Percentiles rank a stretch among this genome's conserved stretches.
Evolutionary conservation across 2,888 invertebrate species (phyloP).

Genomic region (Acanthococcus lagerstroemiae): DNA sequence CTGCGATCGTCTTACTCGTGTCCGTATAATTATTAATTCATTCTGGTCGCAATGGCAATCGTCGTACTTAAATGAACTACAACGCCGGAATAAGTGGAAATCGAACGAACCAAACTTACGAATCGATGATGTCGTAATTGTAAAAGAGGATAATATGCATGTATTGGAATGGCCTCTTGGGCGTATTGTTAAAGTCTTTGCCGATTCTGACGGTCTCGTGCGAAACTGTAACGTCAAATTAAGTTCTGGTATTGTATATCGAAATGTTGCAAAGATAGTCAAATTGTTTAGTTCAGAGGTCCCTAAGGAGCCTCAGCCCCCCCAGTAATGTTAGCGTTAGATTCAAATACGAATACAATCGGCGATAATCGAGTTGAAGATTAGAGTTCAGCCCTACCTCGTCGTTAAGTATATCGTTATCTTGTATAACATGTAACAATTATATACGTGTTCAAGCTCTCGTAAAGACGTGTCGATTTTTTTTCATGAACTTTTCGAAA

Average conservation of each 20-base stretch:
- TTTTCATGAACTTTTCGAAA: no score
- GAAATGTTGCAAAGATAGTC: background rate
- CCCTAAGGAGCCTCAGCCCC: no score
- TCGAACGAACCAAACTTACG: background rate
- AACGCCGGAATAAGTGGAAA: constrained; percentile 1
- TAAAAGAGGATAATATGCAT: constrained; percentile 1
- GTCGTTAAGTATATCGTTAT: no score
- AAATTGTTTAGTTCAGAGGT: background rate
- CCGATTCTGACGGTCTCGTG: background rate
- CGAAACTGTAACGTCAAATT: background rate
- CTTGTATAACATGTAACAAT: no score
- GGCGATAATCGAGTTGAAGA: no score
- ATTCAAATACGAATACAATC: no score
- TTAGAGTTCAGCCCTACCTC: no score
- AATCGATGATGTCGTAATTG: background rate
- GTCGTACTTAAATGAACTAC: background rate
- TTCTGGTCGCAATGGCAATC: background rate
- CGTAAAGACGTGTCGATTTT: no score
- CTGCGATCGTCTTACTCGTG: background rate
- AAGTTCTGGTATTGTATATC: background rate
- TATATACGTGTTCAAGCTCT: no score
- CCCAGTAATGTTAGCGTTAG: no score
- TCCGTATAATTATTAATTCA: background rate
- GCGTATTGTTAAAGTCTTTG: background rate
- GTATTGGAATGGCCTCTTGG: constrained; percentile 11